Evolutionary conservation across 1,140 invertebrate genomes (phyloP), one percentile per base, ranked within the genome.

Genomic region (Heliconius melpomene): DNA sequence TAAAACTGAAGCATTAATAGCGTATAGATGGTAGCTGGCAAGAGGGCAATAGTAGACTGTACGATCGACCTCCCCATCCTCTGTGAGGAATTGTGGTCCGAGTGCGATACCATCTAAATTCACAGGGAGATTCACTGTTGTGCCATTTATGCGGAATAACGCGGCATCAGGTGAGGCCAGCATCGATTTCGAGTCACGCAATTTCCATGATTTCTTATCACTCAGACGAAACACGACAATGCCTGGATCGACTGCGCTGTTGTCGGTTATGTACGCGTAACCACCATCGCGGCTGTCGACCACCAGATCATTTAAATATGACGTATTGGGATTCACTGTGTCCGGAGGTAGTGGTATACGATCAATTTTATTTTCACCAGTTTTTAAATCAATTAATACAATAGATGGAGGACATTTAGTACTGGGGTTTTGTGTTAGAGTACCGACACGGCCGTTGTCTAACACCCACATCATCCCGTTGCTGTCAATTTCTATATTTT

Each of bases 391-490:
- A 40, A 97, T 95, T n/a, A 97, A 94, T 0, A 97, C 95, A 13
- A 97, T 85, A 77, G 96, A 96, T 0, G 96, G 96, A 2, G 96
- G 95, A 85, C 97, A 97, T 78, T 92, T 92, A 2, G 87, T 70
- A 32, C 86, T 88, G 20, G 90, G 88, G 50, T 93, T 94, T 1
- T 91, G 86, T 1, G 95, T 95, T 71, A 95, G 83, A 16, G 95
- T 95, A 1, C 92, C 94, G 0, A 96, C 93, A 9, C 96, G 92
- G 0, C 96, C 96, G 20, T 96, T 95, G 84, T 97, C 97, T 60
- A 97, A 84, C 2, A 97, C 95, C 97, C 97, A 97, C 96, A 97
- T 96, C 1, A 96, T 90, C 5, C 96, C 96, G 32, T 94, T 91
- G 0, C 95, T 95, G 83, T 97, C 96, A 29, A 97, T 96, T 88